A percentile compares a stretch with the other conserved stretches of the same genome.
phyloP scores from a whole-genome alignment of 1,140 invertebrate species.

The Lepidurus apus region DNA sequence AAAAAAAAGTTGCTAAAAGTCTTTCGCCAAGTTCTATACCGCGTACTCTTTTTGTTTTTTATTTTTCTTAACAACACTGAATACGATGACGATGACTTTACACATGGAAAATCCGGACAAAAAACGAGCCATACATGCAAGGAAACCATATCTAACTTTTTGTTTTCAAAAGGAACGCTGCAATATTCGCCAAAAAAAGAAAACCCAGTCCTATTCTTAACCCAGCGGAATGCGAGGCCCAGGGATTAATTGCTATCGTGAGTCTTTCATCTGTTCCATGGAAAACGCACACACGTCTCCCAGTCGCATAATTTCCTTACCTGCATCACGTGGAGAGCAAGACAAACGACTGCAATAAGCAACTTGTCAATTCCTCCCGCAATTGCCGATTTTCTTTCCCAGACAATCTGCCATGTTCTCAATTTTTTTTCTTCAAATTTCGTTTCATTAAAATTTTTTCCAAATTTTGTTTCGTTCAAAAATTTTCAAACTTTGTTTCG shows the following conservation, averaged over 20 bases:
- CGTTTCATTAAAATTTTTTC: too few species aligned
- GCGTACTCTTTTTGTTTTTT: background rate
- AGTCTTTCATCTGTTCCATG: background rate
- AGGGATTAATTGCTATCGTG: conserved; percentile 19
- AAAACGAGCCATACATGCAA: background rate
- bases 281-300: background rate
- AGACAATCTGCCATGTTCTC: background rate
- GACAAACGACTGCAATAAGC: background rate
- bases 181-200: background rate
- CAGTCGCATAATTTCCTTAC: conserved; percentile 15
- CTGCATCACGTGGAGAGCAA: background rate
- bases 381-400: background rate
- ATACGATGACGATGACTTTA: conserved; percentile 19
- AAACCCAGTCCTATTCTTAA: background rate
- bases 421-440: too few species aligned
- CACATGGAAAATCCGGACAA: conserved; percentile 15
- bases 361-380: background rate
- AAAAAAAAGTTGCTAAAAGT: background rate
- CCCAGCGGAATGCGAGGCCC: conserved; percentile 3
- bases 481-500: too few species aligned
- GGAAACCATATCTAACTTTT: conserved; percentile 22
- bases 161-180: background rate
- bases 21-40: background rate
- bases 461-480: too few species aligned
- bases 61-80: background rate